These are phyloP conservation scores for Poicephalus meyeri DNA, from an alignment of 2,113 vertebrate genomes.

Conservation along the genomic window DNA sequence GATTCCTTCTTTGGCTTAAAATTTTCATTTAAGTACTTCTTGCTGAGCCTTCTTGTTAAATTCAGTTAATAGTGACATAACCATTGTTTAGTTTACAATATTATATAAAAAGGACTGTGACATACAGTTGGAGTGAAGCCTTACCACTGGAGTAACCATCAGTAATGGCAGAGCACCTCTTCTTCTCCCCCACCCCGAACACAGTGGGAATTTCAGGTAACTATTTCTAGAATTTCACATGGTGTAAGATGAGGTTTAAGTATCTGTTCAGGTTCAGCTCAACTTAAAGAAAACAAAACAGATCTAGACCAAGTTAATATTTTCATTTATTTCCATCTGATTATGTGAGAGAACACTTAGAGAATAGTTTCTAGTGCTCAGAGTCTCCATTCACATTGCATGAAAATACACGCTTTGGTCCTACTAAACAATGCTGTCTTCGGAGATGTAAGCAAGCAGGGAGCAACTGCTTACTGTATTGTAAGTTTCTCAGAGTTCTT, in stretches of 20 bases:
- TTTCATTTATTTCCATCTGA: not conserved
- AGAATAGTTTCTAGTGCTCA: not conserved
- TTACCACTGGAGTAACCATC: not conserved
- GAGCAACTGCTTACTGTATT: not conserved
- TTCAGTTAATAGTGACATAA: not conserved
- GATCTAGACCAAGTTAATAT: not conserved
- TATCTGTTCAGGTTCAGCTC: not conserved
- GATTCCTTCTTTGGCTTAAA: not conserved
- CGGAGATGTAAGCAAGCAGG: not conserved
- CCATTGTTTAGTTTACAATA: not conserved
- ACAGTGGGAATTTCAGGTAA: not conserved
- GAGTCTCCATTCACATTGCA: not conserved
- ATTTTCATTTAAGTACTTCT: not conserved
- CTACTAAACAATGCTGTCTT: not conserved
- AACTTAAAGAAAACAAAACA: not conserved
- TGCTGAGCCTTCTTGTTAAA: not conserved
- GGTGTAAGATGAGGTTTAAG: not conserved
- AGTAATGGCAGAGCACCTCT: not conserved
- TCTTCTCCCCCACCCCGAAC: accelerated
- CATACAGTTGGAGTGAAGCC: not conserved
- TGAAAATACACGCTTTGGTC: not conserved
- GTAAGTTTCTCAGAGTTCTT: not conserved
- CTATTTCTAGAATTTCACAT: not conserved
- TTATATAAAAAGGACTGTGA: not conserved
- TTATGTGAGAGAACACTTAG: not conserved